Conservation (phyloP, 1,140 invertebrate species). For the Nephotettix cincticeps region DNA sequence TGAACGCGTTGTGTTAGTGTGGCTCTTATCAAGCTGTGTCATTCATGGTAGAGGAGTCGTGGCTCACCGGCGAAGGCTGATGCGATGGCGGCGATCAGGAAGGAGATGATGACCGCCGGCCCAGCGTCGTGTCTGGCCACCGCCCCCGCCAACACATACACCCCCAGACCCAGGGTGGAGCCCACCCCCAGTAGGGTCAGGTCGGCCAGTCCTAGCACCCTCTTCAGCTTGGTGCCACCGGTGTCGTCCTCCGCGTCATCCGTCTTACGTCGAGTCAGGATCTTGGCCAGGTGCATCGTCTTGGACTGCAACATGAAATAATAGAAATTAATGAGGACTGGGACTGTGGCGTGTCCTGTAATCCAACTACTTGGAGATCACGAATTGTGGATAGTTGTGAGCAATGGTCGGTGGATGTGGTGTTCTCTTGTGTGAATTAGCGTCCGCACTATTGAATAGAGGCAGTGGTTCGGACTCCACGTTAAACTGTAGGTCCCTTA, state of each 20-base stretch:
- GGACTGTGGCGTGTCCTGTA: too few relatives aligned
- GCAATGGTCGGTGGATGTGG: too few relatives aligned
- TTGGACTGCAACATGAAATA: background rate
- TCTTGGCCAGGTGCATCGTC: conserved; percentile 31
- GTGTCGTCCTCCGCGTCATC: conserved; percentile 46
- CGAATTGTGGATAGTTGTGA: too few relatives aligned
- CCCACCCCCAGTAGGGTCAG: conserved; percentile 82
- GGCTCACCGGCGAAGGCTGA: conserved; percentile 82
- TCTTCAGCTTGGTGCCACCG: conserved; percentile 54
- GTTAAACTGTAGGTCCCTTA: too few relatives aligned
- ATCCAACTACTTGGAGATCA: too few relatives aligned
- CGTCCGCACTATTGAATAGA: too few relatives aligned
- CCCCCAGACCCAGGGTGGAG: conserved; percentile 84
- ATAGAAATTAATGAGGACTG: too few relatives aligned
- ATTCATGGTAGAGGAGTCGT: too few relatives aligned
- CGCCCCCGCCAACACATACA: conserved; percentile 88
- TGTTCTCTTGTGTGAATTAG: too few relatives aligned
- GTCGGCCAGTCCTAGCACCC: conserved; percentile 77
- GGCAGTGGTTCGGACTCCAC: too few relatives aligned
- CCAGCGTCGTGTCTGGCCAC: conserved; percentile 83
- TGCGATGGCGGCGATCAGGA: conserved; percentile 83
- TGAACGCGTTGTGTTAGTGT: too few relatives aligned
- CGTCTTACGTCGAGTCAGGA: conserved; percentile 36
- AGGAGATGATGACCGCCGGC: conserved; percentile 84
- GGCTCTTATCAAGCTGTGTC: too few relatives aligned